A percentile compares a stretch with the other conserved stretches of the same genome.
phyloP scores from a whole-genome alignment of 2,888 invertebrate species.

The Xanthia togata region DNA sequence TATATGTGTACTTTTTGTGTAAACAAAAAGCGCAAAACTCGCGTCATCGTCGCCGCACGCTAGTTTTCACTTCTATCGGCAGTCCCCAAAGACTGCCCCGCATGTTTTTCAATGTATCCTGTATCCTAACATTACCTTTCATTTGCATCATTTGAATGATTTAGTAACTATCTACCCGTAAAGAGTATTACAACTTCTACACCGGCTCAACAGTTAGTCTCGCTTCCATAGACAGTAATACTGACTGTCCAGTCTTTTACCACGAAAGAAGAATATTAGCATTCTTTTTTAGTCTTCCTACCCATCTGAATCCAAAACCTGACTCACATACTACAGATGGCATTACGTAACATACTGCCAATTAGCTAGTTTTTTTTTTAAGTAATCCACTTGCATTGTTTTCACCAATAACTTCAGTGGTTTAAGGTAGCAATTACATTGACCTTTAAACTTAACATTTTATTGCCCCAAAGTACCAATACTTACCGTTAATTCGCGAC shows the following conservation, averaged over 20 bases:
- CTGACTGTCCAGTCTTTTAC: too few species aligned
- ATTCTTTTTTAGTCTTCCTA: not conserved
- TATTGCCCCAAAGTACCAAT: conserved; percentile 19
- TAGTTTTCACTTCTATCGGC: too few species aligned
- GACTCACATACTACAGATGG: not conserved
- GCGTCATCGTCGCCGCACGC: too few species aligned
- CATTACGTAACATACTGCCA: not conserved
- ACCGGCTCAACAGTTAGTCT: not conserved
- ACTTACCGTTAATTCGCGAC: conserved; percentile 36
- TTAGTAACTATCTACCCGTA: too few species aligned
- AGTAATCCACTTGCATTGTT: conserved; percentile 6
- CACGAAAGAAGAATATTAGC: too few species aligned
- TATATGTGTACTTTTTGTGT: too few species aligned
- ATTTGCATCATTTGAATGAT: not conserved
- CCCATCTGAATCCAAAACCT: not conserved
- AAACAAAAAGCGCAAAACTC: too few species aligned
- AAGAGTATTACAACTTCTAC: too few species aligned
- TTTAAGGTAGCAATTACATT: conserved; percentile 37
- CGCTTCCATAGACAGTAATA: too few species aligned
- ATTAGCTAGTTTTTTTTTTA: not conserved
- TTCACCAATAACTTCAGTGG: conserved; percentile 20
- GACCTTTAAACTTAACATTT: conserved; percentile 31
- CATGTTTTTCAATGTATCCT: not conserved
- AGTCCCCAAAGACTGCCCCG: too few species aligned
- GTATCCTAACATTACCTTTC: not conserved